Conservation (phyloP, 2,113 vertebrate species). For the Coptodon rendalli region DNA sequence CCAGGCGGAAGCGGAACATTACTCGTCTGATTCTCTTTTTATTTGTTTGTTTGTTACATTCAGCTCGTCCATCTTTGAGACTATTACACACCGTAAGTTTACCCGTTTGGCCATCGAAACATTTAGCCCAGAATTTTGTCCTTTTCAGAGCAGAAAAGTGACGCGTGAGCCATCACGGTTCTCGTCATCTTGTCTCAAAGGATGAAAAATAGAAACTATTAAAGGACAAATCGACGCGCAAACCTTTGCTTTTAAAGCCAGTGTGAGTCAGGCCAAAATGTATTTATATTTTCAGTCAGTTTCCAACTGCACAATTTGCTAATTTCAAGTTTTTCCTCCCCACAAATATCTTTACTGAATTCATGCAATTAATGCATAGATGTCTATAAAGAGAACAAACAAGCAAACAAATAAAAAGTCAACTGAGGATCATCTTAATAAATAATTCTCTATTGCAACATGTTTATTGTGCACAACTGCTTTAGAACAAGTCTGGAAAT, state of each 20-base stretch:
- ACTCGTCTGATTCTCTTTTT: background rate
- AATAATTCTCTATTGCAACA: background rate
- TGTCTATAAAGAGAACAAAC: background rate
- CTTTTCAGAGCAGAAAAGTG: background rate
- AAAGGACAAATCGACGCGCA: background rate
- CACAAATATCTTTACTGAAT: background rate
- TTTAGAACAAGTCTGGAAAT: background rate
- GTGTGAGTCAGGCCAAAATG: background rate
- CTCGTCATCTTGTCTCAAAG: background rate
- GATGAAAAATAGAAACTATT: background rate
- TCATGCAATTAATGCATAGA: background rate
- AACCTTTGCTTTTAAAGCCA: background rate
- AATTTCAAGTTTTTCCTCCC: fast-evolving
- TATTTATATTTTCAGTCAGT: background rate
- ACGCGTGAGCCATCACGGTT: background rate
- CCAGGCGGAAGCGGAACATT: background rate
- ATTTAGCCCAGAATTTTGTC: background rate
- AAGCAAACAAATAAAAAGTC: background rate
- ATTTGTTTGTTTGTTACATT: background rate
- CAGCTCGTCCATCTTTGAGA: background rate
- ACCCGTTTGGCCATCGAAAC: background rate
- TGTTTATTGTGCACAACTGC: background rate
- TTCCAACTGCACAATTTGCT: background rate
- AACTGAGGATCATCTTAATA: background rate
- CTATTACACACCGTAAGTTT: background rate